Evolutionary conservation across 2,797 vertebrate species (phyloP), one percentile per base, ranked within the genome.

Genomic region (Dryobates pubescens): DNA sequence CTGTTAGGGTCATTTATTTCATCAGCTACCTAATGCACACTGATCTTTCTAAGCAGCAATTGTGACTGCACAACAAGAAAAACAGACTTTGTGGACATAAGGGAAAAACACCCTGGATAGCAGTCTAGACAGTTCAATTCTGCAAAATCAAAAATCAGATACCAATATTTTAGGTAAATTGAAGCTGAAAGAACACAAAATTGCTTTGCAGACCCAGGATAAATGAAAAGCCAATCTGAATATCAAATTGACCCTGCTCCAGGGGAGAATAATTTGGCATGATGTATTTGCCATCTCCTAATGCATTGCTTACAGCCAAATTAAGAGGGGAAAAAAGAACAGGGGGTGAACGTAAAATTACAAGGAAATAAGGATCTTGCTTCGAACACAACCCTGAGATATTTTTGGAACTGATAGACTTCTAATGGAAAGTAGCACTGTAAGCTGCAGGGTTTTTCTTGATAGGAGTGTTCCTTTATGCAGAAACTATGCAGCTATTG

Each of bases 191-290:
- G 77, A 91, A 96, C 59, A 58, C 56, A 78, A 90, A 95, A 69
- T 89, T 61, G 58, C 72, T 93, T 86, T 91, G 68, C 75, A 93
- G 88, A 86, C 59, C 82, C 54, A 36, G 62, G 71, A 92, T 82
- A 83, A 91, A 93, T 84, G 80, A 93, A 95, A 96, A 97, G 67
- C n/a, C 49, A 95, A 74, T 92, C 57, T 94, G 82, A 95, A 96
- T 93, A 88, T 73, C 82, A 73, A 89, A 94, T 70, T 95, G 88
- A 96, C 82, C 84, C 83, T 93, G 79, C 80, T 82, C 47, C 65
- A 61, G 65, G 74, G 75, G 19, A 73, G 88, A 90, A 93, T 96
- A 95, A 95, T 96, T 94, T 96, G 73, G 49, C 27, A 49, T 90
- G 62, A 91, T 57, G 7, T 72, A 92, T 93, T 77, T 81, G 20